Evolutionary conservation across 37 sponge, comb jelly and placozoan species (phyloP).

Genomic region (Petrosia ficiformis): DNA sequence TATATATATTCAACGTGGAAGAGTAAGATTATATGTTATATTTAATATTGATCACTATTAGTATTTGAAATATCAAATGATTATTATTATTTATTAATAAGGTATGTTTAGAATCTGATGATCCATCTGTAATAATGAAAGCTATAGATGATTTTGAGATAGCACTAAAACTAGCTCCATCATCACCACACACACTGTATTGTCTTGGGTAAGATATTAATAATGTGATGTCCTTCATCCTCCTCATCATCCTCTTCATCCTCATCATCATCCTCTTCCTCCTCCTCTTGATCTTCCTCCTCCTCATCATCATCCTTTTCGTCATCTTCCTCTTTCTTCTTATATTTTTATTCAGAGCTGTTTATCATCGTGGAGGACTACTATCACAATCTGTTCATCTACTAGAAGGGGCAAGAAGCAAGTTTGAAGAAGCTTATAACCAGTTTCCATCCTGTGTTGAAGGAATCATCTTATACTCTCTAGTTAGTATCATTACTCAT

Average conservation of each 20-base stretch:
- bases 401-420: conserved; percentile 8
- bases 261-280: no score
- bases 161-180: conserved; percentile 18
- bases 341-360: background rate
- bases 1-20: conserved; percentile 55
- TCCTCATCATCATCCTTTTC: background rate
- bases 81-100: background rate
- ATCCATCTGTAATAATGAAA: background rate
- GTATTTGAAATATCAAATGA: background rate
- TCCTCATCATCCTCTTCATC: no score
- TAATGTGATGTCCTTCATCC: background rate
- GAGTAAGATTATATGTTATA: conserved; percentile 30
- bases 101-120: conserved; percentile 36
- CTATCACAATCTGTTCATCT: conserved; percentile 35
- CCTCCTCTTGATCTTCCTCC: background rate
- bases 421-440: conserved; percentile 34
- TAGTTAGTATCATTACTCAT: conserved; percentile 20
- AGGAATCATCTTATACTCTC: conserved; percentile 42
- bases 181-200: conserved; percentile 23
- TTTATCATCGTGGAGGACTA: conserved; percentile 30
- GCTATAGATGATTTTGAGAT: conserved; percentile 29
- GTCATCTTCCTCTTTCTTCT: background rate
- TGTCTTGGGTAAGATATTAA: conserved; percentile 10
- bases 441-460: conserved; percentile 39
- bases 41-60: no score